Percentiles rank a stretch among this genome's conserved stretches.
These are phyloP conservation scores for Fabriciana adippe DNA, from an alignment of 2,888 invertebrate species.

Conservation along the genomic window DNA sequence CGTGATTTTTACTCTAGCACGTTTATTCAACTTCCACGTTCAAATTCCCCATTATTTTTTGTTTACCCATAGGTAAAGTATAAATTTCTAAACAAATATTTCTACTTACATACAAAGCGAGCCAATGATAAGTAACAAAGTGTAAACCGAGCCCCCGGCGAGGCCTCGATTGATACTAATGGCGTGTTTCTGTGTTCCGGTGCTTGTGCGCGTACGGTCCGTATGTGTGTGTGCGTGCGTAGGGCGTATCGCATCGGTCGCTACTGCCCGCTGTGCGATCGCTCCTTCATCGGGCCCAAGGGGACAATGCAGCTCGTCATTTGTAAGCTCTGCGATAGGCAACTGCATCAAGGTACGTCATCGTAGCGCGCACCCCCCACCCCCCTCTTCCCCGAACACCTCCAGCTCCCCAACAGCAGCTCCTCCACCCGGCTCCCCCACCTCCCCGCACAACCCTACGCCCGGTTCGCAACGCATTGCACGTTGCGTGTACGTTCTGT, in stretches of 20 bases:
- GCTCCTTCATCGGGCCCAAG: slow-evolving; percentile 86
- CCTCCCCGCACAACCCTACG: neutral
- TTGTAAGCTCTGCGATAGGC: slow-evolving; percentile 82
- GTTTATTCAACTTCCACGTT: neutral
- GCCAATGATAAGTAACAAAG: slow-evolving; percentile 58
- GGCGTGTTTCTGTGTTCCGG: slow-evolving; percentile 82
- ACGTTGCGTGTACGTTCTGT: neutral
- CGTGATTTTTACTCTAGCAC: neutral
- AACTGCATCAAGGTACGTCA: slow-evolving; percentile 82
- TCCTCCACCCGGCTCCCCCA: neutral
- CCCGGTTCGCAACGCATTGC: slow-evolving; percentile 1
- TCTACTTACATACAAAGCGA: slow-evolving; percentile 21
- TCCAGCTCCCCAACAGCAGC: too few relatives aligned
- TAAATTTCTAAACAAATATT: neutral
- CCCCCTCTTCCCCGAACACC: neutral
- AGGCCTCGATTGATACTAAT: slow-evolving; percentile 71
- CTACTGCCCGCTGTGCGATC: slow-evolving; percentile 87
- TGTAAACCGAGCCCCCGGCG: slow-evolving; percentile 38
- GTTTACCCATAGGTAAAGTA: neutral
- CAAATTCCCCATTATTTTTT: neutral
- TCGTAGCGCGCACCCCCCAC: slow-evolving; percentile 37
- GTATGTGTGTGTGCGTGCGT: slow-evolving; percentile 75
- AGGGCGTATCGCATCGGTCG: slow-evolving; percentile 88
- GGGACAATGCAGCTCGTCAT: slow-evolving; percentile 85
- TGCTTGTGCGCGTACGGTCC: slow-evolving; percentile 74